A percentile compares a stretch with the other conserved stretches of the same genome.
Evolutionary conservation across 2,113 vertebrate genomes (phyloP).

Genomic region (Psettodes erumei): DNA sequence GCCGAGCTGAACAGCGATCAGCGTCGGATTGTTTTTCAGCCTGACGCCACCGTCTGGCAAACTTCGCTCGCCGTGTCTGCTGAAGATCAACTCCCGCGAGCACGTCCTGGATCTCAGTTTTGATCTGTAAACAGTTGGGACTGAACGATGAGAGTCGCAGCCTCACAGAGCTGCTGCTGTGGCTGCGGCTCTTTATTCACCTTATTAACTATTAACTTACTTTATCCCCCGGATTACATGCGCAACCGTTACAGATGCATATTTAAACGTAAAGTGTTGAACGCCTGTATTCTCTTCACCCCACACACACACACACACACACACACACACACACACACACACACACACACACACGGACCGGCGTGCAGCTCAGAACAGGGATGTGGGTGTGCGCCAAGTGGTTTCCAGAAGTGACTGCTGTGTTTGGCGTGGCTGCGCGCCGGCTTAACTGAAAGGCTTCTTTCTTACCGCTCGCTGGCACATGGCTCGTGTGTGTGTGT

Average conservation of each 20-base stretch:
- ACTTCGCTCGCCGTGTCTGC: neutral
- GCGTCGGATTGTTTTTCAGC: neutral
- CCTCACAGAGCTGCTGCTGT: neutral
- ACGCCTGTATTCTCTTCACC: no score
- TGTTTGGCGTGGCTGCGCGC: constrained; percentile 73
- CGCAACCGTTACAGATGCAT: no score
- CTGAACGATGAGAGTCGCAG: neutral
- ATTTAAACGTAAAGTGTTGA: neutral
- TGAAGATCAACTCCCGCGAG: neutral
- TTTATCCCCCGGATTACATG: no score
- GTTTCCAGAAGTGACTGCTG: constrained; percentile 86
- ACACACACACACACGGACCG: constrained; percentile 36
- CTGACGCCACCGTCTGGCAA: neutral
- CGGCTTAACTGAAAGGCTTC: constrained; percentile 79
- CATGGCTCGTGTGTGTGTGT: constrained; percentile 42
- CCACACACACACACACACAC: no score
- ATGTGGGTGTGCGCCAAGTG: constrained; percentile 73
- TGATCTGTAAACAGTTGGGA: neutral
- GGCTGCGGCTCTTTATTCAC: neutral
- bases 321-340: no score
- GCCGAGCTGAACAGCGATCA: neutral
- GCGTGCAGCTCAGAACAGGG: constrained; percentile 50
- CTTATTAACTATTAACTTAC: no score
- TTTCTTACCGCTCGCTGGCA: constrained; percentile 78
- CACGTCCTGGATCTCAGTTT: neutral